A percentile compares a stretch with the other conserved stretches of the same genome.
phyloP scores from a whole-genome alignment of 2,888 invertebrate genomes.

The Hoplodrina blanda region DNA sequence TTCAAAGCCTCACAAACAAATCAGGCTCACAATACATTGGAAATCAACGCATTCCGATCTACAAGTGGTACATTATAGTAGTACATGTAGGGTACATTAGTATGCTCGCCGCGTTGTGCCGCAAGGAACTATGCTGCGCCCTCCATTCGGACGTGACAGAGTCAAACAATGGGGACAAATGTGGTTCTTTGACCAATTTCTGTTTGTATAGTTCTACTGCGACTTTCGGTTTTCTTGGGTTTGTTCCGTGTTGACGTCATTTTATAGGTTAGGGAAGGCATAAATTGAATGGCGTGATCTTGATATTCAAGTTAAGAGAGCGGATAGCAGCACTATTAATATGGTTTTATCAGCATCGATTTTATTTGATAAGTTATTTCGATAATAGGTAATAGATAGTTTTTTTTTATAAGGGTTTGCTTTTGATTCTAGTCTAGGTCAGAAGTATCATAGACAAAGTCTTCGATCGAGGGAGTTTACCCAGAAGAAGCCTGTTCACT shows the following conservation, averaged over 20 bases:
- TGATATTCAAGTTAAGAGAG: not conserved
- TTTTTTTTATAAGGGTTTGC: too few species aligned
- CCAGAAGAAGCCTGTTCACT: too few species aligned
- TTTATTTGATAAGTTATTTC: too few species aligned
- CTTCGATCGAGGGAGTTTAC: too few species aligned
- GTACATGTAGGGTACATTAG: constrained; percentile 49
- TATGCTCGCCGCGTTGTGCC: constrained; percentile 54
- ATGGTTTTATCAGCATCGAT: too few species aligned
- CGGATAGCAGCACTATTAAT: not conserved
- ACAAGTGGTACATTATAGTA: constrained; percentile 47
- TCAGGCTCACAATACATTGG: constrained; percentile 46
- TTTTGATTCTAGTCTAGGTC: too few species aligned
- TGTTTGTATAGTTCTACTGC: constrained; percentile 35
- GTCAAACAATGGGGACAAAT: constrained; percentile 53
- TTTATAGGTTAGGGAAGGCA: constrained; percentile 13
- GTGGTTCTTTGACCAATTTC: constrained; percentile 33
- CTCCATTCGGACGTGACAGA: constrained; percentile 63
- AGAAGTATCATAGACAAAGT: too few species aligned
- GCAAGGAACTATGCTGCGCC: constrained; percentile 64
- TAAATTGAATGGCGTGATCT: not conserved
- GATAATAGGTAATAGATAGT: too few species aligned
- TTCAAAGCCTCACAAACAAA: constrained; percentile 10
- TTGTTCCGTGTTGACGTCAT: constrained; percentile 54
- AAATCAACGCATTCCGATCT: constrained; percentile 64
- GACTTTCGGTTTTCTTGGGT: constrained; percentile 47